A percentile compares a stretch with the other conserved stretches of the same genome.
phyloP scores from a whole-genome alignment of 2,113 vertebrate species.

The Hystrix cristata region DNA sequence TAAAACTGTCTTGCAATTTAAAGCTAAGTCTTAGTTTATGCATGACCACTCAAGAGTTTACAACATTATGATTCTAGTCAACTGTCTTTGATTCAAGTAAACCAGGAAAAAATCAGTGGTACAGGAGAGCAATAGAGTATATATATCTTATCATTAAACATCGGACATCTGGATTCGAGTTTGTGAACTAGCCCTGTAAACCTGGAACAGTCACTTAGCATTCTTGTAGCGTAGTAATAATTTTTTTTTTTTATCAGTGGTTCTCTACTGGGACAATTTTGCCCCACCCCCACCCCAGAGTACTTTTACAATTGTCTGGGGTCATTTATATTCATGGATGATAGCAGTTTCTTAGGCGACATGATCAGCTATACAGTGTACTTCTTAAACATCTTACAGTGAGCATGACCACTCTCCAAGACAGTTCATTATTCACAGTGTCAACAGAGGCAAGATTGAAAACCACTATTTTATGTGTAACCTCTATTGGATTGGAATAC shows the following conservation, averaged over 20 bases:
- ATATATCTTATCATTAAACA: background rate
- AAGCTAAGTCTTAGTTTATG: conserved; percentile 43
- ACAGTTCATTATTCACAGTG: background rate
- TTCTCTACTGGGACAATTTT: background rate
- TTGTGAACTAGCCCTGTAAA: background rate
- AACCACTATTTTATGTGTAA: background rate
- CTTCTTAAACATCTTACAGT: background rate
- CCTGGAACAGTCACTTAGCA: background rate
- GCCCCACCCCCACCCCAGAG: rapidly evolving
- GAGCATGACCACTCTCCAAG: background rate
- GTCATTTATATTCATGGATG: background rate
- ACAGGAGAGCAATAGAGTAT: background rate
- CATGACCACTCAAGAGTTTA: background rate
- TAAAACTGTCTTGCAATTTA: background rate
- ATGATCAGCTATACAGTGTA: background rate
- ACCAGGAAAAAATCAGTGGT: background rate
- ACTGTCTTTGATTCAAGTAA: background rate
- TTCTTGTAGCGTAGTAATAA: background rate
- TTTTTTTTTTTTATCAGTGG: background rate
- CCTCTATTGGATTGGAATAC: background rate
- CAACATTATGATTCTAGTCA: background rate
- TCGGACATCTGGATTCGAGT: background rate
- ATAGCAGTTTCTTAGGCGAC: too few relatives aligned
- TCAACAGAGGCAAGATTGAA: background rate
- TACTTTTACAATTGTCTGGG: background rate